Evolutionary conservation across 1,140 invertebrate genomes (phyloP).

Genomic region (Cecropterus lyciades): DNA sequence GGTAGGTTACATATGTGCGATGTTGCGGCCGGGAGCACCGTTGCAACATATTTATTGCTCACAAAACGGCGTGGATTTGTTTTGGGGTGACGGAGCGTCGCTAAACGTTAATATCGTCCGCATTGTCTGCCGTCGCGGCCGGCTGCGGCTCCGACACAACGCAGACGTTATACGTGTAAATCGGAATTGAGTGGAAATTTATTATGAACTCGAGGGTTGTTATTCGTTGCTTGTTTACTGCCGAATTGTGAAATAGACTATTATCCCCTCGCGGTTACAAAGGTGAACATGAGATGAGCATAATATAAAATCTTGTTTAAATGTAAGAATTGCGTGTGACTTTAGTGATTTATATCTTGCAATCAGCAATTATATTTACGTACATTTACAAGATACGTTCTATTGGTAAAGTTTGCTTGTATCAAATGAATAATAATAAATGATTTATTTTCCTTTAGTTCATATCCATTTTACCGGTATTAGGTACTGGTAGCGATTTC

Average conservation of each 20-base stretch:
- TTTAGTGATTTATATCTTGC: conserved; percentile 24
- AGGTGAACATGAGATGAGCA: conserved; percentile 19
- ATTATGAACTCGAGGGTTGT: conserved; percentile 43
- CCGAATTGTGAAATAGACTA: conserved; percentile 33
- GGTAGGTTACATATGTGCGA: conserved; percentile 52
- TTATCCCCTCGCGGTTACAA: conserved; percentile 26
- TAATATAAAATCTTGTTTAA: conserved; percentile 10
- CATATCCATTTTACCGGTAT: too few relatives aligned
- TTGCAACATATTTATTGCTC: conserved; percentile 56
- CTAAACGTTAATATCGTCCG: conserved; percentile 50
- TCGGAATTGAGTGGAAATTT: conserved; percentile 46
- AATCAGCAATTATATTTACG: too few relatives aligned
- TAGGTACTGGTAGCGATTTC: not conserved
- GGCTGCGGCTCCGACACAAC: conserved; percentile 39
- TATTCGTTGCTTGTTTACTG: conserved; percentile 29
- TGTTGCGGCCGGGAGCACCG: conserved; percentile 42
- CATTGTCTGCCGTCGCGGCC: conserved; percentile 57
- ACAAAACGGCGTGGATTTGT: conserved; percentile 57
- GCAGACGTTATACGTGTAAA: conserved; percentile 47
- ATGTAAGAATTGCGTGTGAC: conserved; percentile 3
- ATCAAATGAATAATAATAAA: too few relatives aligned
- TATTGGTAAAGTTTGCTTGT: too few relatives aligned
- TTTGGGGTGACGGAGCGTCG: conserved; percentile 56
- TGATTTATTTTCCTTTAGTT: too few relatives aligned
- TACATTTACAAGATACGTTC: not conserved